These are phyloP conservation scores for Drosophila tripunctata DNA, from an alignment of 2,888 invertebrate genomes.

Conservation along the genomic window DNA sequence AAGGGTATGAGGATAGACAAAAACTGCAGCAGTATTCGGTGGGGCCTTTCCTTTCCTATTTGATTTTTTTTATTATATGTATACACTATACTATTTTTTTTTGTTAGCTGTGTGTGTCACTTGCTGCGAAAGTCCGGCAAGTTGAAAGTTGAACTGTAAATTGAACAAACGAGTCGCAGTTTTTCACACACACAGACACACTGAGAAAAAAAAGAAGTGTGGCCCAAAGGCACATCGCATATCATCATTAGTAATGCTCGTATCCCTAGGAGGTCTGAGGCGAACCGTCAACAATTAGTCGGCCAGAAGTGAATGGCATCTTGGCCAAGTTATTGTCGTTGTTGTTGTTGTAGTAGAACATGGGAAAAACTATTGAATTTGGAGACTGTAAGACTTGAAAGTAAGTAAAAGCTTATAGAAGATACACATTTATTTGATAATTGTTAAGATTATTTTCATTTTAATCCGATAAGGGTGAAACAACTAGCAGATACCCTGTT, in stretches of 20 bases:
- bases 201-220: too few species aligned
- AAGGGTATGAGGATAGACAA: constrained; percentile 24
- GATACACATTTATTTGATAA: background rate
- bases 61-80: constrained; percentile 28
- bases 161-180: constrained; percentile 39
- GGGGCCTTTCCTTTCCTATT: constrained; percentile 67
- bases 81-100: constrained; percentile 23
- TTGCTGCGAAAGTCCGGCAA: constrained; percentile 76
- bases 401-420: background rate
- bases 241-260: constrained; percentile 64
- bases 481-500: background rate
- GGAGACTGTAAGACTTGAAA: background rate
- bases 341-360: constrained; percentile 1
- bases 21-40: constrained; percentile 34
- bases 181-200: too few species aligned
- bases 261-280: constrained; percentile 72
- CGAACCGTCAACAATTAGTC: constrained; percentile 42
- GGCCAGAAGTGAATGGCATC: constrained; percentile 49
- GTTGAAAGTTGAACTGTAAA: constrained; percentile 75
- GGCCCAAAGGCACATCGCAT: constrained; percentile 31
- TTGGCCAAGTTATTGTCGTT: background rate
- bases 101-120: constrained; percentile 62
- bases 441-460: constrained; percentile 9
- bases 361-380: constrained; percentile 4
- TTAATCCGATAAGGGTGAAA: background rate